Percentiles rank a stretch among this genome's conserved stretches.
Evolutionary conservation across 2,113 vertebrate genomes (phyloP).

Genomic region (Megaceryle torquata): DNA sequence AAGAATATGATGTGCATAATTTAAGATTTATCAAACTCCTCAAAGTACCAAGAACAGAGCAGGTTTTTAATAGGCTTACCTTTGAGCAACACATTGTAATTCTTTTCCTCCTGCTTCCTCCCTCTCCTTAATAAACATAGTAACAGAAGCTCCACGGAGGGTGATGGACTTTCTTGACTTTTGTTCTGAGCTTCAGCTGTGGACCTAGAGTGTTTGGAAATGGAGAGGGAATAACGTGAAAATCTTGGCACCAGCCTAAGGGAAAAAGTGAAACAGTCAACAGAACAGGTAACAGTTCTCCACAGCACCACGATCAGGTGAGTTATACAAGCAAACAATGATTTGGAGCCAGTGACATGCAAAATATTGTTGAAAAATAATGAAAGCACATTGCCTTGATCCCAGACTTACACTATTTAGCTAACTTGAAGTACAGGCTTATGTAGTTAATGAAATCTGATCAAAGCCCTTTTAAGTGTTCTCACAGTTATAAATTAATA

Average conservation of each 20-base stretch:
- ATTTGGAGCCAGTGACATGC: not conserved
- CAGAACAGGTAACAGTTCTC: not conserved
- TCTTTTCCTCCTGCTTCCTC: not conserved
- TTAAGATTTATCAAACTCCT: not conserved
- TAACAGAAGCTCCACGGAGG: not conserved
- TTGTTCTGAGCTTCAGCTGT: not conserved
- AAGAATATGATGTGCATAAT: not conserved
- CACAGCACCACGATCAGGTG: slow-evolving; percentile 7
- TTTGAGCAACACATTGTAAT: not conserved
- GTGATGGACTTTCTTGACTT: not conserved
- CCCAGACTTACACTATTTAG: not conserved
- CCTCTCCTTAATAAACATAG: not conserved
- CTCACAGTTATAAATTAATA: not conserved
- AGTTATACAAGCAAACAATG: not conserved
- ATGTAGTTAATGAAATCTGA: not conserved
- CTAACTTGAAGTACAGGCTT: not conserved
- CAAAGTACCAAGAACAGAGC: not conserved
- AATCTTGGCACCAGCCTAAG: not conserved
- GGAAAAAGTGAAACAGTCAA: not conserved
- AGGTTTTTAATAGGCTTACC: not conserved
- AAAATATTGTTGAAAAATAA: not conserved
- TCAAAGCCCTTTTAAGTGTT: not conserved
- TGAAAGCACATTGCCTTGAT: not conserved
- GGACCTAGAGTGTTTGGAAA: not conserved
- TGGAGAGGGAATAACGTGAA: not conserved